A percentile compares a stretch with the other conserved stretches of the same genome.
Evolutionary conservation across 1,140 invertebrate species (phyloP).

Genomic region (Chlorops oryzae): DNA sequence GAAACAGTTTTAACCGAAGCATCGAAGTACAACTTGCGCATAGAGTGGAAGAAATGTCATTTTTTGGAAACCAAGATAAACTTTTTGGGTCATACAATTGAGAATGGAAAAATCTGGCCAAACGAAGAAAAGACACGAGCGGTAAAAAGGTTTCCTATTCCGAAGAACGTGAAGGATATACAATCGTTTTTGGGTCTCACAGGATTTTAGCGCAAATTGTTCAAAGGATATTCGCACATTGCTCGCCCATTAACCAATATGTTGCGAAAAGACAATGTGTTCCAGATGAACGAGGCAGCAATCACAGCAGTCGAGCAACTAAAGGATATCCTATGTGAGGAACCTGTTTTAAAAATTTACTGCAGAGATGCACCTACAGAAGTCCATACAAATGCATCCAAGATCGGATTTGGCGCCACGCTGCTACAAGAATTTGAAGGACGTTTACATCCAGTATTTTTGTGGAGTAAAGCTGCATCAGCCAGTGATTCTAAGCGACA

Average conservation of each 20-base stretch:
- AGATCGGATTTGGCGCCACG: constrained; percentile 4
- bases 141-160: background rate
- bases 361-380: constrained; percentile 22
- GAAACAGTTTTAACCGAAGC: constrained; percentile 1
- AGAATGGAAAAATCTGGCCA: constrained; percentile 3
- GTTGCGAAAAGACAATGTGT: background rate
- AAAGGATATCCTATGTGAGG: background rate
- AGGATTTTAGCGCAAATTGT: constrained; percentile 3
- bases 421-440: constrained; percentile 5
- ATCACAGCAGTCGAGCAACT: background rate
- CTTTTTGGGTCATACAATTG: constrained; percentile 8
- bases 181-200: constrained; percentile 3
- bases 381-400: constrained; percentile 32
- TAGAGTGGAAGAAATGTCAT: constrained; percentile 12
- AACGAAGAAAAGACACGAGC: constrained; percentile 8
- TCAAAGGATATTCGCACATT: background rate
- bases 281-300: background rate
- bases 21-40: background rate
- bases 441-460: constrained; percentile 29
- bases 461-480: constrained; percentile 28
- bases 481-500: constrained; percentile 1
- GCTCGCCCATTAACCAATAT: constrained; percentile 3
- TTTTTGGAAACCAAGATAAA: constrained; percentile 2
- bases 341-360: constrained; percentile 13
- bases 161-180: background rate